Evolutionary conservation across 2,888 invertebrate species (phyloP), one percentile per base, ranked within the genome.

Genomic region (Andrena trimmerana): DNA sequence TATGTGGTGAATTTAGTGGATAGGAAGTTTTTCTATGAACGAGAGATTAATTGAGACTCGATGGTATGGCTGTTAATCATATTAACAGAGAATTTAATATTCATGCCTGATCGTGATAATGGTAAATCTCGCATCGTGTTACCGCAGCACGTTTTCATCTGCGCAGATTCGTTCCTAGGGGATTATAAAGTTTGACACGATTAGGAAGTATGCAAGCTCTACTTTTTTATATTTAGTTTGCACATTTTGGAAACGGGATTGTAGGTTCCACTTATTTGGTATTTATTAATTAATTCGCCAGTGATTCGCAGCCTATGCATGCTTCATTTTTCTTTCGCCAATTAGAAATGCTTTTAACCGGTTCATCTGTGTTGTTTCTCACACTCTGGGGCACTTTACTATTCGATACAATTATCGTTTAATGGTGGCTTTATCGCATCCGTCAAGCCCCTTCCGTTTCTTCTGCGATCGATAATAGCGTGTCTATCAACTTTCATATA

Each of bases 131-230:
- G 16, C 67, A 36, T 65, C 16, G 67, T 60, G 59, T 48, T 48
- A 67, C 36, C 52, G 16, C 31, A 68, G 68, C 73, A 83, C 78
- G 75, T 73, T 84, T 79, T 82, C 83, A 69, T 54, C 29, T 29
- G 13, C 31, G 48, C 27, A 60, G 78, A 83, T 76, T 66, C 59
- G 13, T 62, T 62, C 3, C 36, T 29, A 10, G 52, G 10, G 36
- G 63, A 80, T 83, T 78, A 80, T 7, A 57, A 29, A 71, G 67
- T 76, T 71, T 54, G 59, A 13, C 36, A 62, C 6, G 48, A 62
- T 73, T 52, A 24, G 33, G 29, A 57, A 16, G 29, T 29, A n/a
- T 52, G 13, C 48, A 62, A 59, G 31, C n/a, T 42, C 10, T 31
- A 27, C 2, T 13, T 2, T 20, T 59, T 59, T 10, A 31, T n/a